These are phyloP conservation scores for Liposcelis brunnea DNA, from an alignment of 2,888 invertebrate species.

Conservation along the genomic window DNA sequence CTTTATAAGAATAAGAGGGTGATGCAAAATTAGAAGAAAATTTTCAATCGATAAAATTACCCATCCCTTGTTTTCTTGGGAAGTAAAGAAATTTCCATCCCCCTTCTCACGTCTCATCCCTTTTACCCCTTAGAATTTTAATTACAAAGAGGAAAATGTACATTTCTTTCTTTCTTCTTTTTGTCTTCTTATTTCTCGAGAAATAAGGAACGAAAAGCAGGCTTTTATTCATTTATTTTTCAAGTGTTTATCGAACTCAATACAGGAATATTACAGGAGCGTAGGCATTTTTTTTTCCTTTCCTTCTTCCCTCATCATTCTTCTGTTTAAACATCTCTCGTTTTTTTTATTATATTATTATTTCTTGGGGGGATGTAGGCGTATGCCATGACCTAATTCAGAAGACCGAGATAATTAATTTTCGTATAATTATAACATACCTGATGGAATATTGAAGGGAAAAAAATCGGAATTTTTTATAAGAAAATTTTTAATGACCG, in stretches of 20 bases:
- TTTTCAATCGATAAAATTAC: slow-evolving; percentile 10
- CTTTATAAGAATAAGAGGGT: slow-evolving; percentile 8
- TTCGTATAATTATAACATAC: no score
- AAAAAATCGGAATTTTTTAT: no score
- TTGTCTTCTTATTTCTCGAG: slow-evolving; percentile 8
- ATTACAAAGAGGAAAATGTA: slow-evolving; percentile 10
- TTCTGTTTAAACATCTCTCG: no score
- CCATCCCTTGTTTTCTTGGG: slow-evolving; percentile 9
- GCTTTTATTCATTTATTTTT: slow-evolving; percentile 9
- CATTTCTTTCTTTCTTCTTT: slow-evolving; percentile 8
- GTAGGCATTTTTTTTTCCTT: no score
- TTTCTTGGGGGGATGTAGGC: no score
- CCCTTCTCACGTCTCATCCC: slow-evolving; percentile 8
- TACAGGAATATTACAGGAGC: background rate
- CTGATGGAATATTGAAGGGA: no score
- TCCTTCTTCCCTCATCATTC: no score
- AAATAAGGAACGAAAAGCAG: slow-evolving; percentile 7
- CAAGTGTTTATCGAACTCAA: slow-evolving; percentile 9
- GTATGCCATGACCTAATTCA: no score
- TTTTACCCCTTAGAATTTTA: slow-evolving; percentile 9
- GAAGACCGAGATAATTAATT: no score
- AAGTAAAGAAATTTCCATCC: slow-evolving; percentile 9
- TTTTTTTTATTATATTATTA: no score
- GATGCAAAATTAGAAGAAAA: slow-evolving; percentile 9
- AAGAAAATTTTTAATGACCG: no score